These are phyloP conservation scores for Cenopis cana DNA, from an alignment of 2,888 invertebrate genomes.

Conservation along the genomic window DNA sequence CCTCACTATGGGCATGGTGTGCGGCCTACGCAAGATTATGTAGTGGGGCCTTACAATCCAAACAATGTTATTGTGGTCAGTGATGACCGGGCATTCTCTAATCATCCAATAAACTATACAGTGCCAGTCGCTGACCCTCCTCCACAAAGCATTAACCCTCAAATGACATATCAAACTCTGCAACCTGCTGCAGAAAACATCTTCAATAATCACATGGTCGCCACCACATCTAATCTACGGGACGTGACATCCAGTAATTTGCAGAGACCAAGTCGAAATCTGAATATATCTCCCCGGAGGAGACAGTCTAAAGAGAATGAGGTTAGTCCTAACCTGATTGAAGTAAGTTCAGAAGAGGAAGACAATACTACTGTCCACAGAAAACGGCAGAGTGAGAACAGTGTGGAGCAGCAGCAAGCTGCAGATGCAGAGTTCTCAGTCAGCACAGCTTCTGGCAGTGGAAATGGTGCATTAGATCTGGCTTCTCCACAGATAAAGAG, in stretches of 20 bases:
- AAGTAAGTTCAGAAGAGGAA: constrained; percentile 82
- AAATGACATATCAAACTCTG: constrained; percentile 56
- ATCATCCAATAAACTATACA: constrained; percentile 63
- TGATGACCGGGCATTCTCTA: constrained; percentile 64
- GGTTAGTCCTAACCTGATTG: constrained; percentile 68
- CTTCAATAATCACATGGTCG: constrained; percentile 49
- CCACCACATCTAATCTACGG: constrained; percentile 44
- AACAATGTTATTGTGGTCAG: constrained; percentile 66
- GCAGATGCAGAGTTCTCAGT: constrained; percentile 45
- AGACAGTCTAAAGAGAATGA: constrained; percentile 74
- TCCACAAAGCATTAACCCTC: constrained; percentile 44
- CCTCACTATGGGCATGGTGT: constrained; percentile 56
- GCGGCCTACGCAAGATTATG: constrained; percentile 61
- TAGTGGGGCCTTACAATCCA: constrained; percentile 59
- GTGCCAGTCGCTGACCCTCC: constrained; percentile 55
- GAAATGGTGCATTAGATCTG: constrained; percentile 46
- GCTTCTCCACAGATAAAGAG: constrained; percentile 63
- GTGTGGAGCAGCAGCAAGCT: constrained; percentile 48
- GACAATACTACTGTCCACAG: constrained; percentile 67
- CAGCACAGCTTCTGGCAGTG: constrained; percentile 47
- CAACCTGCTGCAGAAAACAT: constrained; percentile 52
- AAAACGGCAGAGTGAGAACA: constrained; percentile 65
- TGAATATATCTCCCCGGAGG: constrained; percentile 77
- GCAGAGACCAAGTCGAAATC: constrained; percentile 76
- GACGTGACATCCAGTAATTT: constrained; percentile 55